Conservation (phyloP, 1,140 invertebrate genomes). For the Patella vulgata region DNA sequence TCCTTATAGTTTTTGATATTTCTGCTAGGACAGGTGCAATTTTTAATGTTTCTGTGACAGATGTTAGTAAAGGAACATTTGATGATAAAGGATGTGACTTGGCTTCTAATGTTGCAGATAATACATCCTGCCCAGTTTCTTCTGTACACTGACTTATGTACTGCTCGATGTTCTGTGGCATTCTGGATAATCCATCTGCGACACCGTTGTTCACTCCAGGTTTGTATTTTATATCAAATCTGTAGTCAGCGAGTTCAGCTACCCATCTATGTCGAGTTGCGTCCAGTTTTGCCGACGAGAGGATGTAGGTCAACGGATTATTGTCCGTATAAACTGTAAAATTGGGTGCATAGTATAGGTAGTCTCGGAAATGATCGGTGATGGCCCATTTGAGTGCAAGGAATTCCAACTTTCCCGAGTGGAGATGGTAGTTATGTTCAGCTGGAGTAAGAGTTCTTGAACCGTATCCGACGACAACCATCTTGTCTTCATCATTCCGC, state of each 20-base stretch:
- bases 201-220: slow-evolving; percentile 8
- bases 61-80: too few relatives aligned
- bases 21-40: too few relatives aligned
- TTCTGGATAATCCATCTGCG: slow-evolving; percentile 10
- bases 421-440: slow-evolving; percentile 26
- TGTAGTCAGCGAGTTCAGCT: slow-evolving; percentile 17
- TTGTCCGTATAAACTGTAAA: slow-evolving; percentile 21
- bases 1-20: too few relatives aligned
- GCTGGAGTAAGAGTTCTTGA: slow-evolving; percentile 22
- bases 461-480: slow-evolving; percentile 32
- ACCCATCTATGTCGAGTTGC: slow-evolving; percentile 22
- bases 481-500: slow-evolving; percentile 23
- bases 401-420: slow-evolving; percentile 32
- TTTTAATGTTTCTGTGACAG: too few relatives aligned
- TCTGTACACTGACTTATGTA: slow-evolving; percentile 5
- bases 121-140: background rate
- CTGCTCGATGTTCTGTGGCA: slow-evolving; percentile 8
- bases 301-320: slow-evolving; percentile 27
- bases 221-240: slow-evolving; percentile 21
- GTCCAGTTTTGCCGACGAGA: slow-evolving; percentile 24
- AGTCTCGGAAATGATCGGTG: slow-evolving; percentile 21
- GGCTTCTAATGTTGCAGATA: background rate
- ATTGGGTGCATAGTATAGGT: slow-evolving; percentile 20
- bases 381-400: slow-evolving; percentile 28
- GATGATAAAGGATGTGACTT: too few relatives aligned